A percentile compares a stretch with the other conserved stretches of the same genome.
These are phyloP conservation scores for Hemicordylus capensis DNA, from an alignment of 2,113 vertebrate genomes.

Conservation along the genomic window DNA sequence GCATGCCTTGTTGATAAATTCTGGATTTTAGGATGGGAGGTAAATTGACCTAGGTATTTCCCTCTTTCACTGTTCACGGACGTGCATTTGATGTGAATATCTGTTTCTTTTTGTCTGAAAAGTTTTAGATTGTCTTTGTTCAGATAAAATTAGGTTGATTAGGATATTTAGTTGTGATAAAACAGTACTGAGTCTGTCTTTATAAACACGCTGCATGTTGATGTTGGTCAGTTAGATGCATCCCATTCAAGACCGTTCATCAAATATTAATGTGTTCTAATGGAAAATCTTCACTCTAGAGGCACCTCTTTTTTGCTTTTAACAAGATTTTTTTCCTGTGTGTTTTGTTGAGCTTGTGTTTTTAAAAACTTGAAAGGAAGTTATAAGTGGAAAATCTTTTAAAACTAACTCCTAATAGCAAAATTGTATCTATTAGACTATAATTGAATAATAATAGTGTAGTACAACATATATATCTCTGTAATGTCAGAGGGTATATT, in stretches of 20 bases:
- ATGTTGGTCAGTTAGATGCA: constrained; percentile 65
- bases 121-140: constrained; percentile 22
- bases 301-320: constrained; percentile 67
- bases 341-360: constrained; percentile 58
- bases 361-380: constrained; percentile 37
- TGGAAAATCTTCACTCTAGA: constrained; percentile 76
- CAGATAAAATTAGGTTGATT: constrained; percentile 33
- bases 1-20: neutral
- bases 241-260: constrained; percentile 67
- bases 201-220: constrained; percentile 56
- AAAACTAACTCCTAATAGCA: constrained; percentile 26
- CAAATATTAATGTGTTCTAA: constrained; percentile 81
- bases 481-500: neutral
- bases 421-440: neutral
- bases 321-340: constrained; percentile 45
- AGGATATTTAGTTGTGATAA: constrained; percentile 31
- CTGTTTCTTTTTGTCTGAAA: no score
- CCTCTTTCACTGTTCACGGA: neutral
- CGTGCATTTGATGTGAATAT: neutral
- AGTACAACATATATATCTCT: neutral
- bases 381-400: constrained; percentile 48
- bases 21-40: neutral
- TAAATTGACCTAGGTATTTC: neutral
- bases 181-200: constrained; percentile 38
- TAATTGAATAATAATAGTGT: neutral